Base-by-base conservation (phyloP, 2,888 invertebrate genomes). In the Sminthurinus aureus region DNA sequence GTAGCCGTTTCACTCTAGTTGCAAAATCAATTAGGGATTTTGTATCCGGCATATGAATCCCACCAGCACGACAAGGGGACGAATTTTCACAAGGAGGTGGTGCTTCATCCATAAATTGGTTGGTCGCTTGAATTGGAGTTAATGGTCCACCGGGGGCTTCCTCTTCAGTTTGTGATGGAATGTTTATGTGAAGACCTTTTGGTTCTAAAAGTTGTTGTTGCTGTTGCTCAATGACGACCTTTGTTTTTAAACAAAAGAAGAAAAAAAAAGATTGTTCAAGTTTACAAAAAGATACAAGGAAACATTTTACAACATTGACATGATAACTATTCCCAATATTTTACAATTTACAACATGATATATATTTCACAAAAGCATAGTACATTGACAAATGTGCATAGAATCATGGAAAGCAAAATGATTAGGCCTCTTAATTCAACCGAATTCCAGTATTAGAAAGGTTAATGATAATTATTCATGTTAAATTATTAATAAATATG, bases 1-100 rank as follows among this genome's bases (percentile, higher is more conserved):
- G 92, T 86, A 93, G 91, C 13, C 94, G 91, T 87, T 82, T 92
- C 71, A 93, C 92, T 69, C 92, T 91, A 85, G 92, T 92, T 0
- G 93, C 91, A 88, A 93, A 92, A 86, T 92, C 92, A 83, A 91
- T 91, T 81, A 88, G 83, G 22, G 87, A 85, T 84, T 83, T 83
- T n/a, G 79, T 71, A 79, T 85, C 85, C 12, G 85, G 85, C 85
- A 85, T 85, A 38, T 84, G 83, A 24, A 85, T 64, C 13, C 81
- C 83, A 38, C 81, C 83, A 38, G 38, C 38, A 51, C 71, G 64
- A 50, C 83, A 83, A 50, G 20, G 73, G 0, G 20, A 73, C 20
- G 79, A 79, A 15, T 77, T 74, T 2, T 79, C 66, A 67, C 83
- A 83, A 0, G 83, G 79, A 1, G 83, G 73, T 24, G 74, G 73